phyloP scores from a whole-genome alignment of 92 coral and sea anemone species.

The Blastomussa wellsi region DNA sequence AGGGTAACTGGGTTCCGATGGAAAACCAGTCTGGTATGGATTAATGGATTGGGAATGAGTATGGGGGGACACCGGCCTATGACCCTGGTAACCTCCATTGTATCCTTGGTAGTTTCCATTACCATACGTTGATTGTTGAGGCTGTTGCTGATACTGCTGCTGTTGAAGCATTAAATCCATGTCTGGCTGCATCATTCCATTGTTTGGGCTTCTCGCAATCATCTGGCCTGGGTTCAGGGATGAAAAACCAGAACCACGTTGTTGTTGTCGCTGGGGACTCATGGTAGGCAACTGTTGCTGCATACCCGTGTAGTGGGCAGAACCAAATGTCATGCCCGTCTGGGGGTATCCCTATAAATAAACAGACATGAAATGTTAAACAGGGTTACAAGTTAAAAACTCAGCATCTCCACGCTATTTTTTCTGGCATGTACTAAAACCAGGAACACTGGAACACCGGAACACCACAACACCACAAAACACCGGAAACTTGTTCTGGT shows the following conservation, averaged over 20 bases:
- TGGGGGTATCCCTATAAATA: slow-evolving; percentile 25
- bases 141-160: slow-evolving; percentile 53
- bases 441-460: no score
- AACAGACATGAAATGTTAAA: not conserved
- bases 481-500: no score
- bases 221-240: slow-evolving; percentile 57
- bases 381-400: no score
- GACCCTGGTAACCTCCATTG: slow-evolving; percentile 51
- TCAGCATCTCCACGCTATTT: no score
- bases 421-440: no score
- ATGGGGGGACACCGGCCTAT: slow-evolving; percentile 48
- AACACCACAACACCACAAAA: no score
- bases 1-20: slow-evolving; percentile 27
- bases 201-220: slow-evolving; percentile 62
- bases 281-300: slow-evolving; percentile 34
- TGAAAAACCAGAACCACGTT: slow-evolving; percentile 45
- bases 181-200: slow-evolving; percentile 70
- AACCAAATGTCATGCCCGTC: slow-evolving; percentile 26
- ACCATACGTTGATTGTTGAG: slow-evolving; percentile 32
- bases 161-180: slow-evolving; percentile 56
- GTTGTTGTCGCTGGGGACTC: slow-evolving; percentile 35
- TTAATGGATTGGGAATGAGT: slow-evolving; percentile 41
- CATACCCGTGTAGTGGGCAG: slow-evolving; percentile 32
- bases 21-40: slow-evolving; percentile 53
- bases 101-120: slow-evolving; percentile 59